These are phyloP conservation scores for Gasterosteus nipponicus DNA, from an alignment of 2,113 vertebrate species.

Conservation along the genomic window DNA sequence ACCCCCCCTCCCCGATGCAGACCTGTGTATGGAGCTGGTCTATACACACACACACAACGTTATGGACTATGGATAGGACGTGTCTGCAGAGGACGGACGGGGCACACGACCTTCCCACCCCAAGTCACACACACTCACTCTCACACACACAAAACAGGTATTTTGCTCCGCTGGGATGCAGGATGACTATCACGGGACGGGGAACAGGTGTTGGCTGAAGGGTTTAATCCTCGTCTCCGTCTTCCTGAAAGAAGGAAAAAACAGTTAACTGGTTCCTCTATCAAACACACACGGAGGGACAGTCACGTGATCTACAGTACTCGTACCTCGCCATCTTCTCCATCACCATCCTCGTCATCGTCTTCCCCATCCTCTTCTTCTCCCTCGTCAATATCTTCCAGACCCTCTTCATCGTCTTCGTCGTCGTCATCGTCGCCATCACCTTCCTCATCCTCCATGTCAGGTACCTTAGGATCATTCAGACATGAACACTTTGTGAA, in stretches of 20 bases:
- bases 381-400: conserved; percentile 98
- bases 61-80: conserved; percentile 19
- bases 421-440: conserved; percentile 96
- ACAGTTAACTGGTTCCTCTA: neutral
- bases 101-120: conserved; percentile 48
- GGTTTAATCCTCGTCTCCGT: conserved; percentile 94
- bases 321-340: conserved; percentile 93
- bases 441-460: conserved; percentile 98
- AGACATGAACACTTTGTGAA: neutral
- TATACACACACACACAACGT: conserved; percentile 6
- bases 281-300: neutral
- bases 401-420: conserved; percentile 94
- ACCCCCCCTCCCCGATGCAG: conserved; percentile 9
- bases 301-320: neutral
- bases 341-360: conserved; percentile 93
- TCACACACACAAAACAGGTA: conserved; percentile 64
- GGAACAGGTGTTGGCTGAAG: conserved; percentile 78
- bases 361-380: conserved; percentile 95
- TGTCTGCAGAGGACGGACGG: conserved; percentile 49
- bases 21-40: conserved; percentile 34
- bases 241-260: conserved; percentile 83
- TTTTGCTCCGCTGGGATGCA: conserved; percentile 87
- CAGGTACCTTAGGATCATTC: conserved; percentile 86
- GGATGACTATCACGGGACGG: conserved; percentile 31
- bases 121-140: no score